Evolutionary conservation across 2,113 vertebrate species (phyloP), one percentile per base, ranked within the genome.

Genomic region (Alethe castanea): DNA sequence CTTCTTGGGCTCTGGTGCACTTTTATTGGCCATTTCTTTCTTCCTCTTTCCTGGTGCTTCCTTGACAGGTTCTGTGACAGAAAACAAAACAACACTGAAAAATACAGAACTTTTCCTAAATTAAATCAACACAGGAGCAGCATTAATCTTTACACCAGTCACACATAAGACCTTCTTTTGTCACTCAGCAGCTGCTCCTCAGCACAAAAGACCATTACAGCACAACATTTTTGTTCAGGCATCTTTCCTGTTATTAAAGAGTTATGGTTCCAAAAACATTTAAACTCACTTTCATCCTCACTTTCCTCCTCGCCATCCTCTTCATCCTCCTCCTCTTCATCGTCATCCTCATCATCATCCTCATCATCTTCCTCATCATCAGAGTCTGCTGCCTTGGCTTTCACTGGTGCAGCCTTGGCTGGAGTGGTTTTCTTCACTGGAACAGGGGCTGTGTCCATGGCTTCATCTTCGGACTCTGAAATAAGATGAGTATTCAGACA

Each of bases 381-480:
- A 0, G 98, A 98, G 5, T 98, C 98, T 5, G 98, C 99, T 25
- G 98, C 99, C 26, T 99, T 98, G 64, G 95, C 97, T 56, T 97
- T 95, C 62, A 97, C 91, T 56, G 95, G 95, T 14, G 78, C 35
- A 7, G 97, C 97, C 69, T 98, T 98, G 47, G 98, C 98, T 97
- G 98, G 97, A 64, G 98, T 97, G 22, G 98, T 91, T 91, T 99
- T 99, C 95, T 99, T 99, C 47, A 98, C 98, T 35, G 98, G 99
- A 19, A 97, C 74, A 52, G 98, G 98, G 16, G 98, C 87, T 7
- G 97, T 98, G 65, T 99, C 99, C 99, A 99, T 99, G 57, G 97
- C 95, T 92, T 99, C 99, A 50, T 99, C 98, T 60, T 99, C 99
- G 26, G 99, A 99, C 11, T 99, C 98, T 99, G 66, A 89, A 97